Evolutionary conservation across 2,888 invertebrate genomes (phyloP), one percentile per base, ranked within the genome.

Genomic region (Cosmia pyralina): DNA sequence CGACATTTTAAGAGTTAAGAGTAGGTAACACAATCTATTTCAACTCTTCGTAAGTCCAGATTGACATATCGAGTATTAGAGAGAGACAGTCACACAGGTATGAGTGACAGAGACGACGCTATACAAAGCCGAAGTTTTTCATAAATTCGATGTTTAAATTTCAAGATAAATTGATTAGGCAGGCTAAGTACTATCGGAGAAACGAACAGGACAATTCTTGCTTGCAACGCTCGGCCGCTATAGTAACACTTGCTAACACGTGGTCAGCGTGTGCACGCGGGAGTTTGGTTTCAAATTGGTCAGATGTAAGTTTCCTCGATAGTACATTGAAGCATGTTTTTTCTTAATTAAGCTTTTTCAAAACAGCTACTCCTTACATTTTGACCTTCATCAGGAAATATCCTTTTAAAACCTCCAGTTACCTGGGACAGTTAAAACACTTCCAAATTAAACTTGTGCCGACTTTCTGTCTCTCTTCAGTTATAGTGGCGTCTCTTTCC

Each of bases 401-500:
- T 3, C 19, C n/a, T 50, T 22, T 72, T 17, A 58, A 60, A n/a
- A n/a, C 28, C 15, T 19, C 28, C 60, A 44, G 66, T 22, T 28
- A 58, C 50, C 55, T 60, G 41, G 50, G 0, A 34, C 17, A 50
- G n/a, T 17, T n/a, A 11, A 15, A 65, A 7, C 2, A n/a, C 13
- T 79, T 58, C 19, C 13, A 53, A 72, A 8, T 17, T 34, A 41
- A 50, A 13, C 44, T 53, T 68, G 22, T 38, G 17, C 64, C 28
- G 46, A 55, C 19, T 5, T 58, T 53, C 44, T 15, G 34, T 64
- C 48, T n/a, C 52, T 17, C 5, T 63, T 6, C 11, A 10, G 34
- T 78, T 95, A 96, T 83, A 98, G 96, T 38, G 98, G 98, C 81
- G 98, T 98, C 94, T 98, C 98, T 92, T 98, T 98, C 91, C 98